Evolutionary conservation across 1,140 invertebrate genomes (phyloP), one percentile per base, ranked within the genome.

Genomic region (Tetragnatha versicolor): DNA sequence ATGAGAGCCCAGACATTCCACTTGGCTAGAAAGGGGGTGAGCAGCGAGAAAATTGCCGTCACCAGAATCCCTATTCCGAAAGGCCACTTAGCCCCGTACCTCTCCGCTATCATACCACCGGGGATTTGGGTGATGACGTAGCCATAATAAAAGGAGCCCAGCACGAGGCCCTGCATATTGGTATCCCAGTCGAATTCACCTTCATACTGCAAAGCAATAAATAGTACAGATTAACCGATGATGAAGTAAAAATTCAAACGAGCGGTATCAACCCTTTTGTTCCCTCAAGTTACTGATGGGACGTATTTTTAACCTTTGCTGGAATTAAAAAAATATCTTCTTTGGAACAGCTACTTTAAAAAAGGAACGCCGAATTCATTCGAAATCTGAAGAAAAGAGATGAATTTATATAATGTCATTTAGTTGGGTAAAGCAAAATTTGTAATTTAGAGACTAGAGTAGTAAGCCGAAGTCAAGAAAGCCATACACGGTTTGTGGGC

Each of bases 61-160:
- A 72, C 22, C 25, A 82, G 39, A n/a, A 81, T 39, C 9, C 79
- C 77, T 1, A 89, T 80, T 91, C 91, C 89, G 95, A 93, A 69
- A 94, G 91, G 91, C 90, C 92, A 93, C 87, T 94, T 95, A 1
- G 92, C 93, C 6, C 93, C 93, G 81, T 91, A 89, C 35, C 90
- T 84, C 85, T 94, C 93, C 0, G 93, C 91, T 51, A 94, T 85
- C 68, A 91, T 87, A 1, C 91, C 94, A 39, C 93, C 92, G 0
- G 94, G 93, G 53, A 96, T 87, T 86, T 96, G 91, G 0, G 92
- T 92, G 0, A 93, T 86, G 58, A 94, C 89, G 83, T 95, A 95
- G 5, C 94, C 93, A 90, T 92, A 93, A 84, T 95, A 95, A 84
- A 94, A 95, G 17, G 92, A 90, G 31, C 91, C 91, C 49, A 95